A percentile compares a stretch with the other conserved stretches of the same genome.
Conservation (phyloP, 2,113 vertebrate genomes). For the Marmota flaviventris region DNA sequence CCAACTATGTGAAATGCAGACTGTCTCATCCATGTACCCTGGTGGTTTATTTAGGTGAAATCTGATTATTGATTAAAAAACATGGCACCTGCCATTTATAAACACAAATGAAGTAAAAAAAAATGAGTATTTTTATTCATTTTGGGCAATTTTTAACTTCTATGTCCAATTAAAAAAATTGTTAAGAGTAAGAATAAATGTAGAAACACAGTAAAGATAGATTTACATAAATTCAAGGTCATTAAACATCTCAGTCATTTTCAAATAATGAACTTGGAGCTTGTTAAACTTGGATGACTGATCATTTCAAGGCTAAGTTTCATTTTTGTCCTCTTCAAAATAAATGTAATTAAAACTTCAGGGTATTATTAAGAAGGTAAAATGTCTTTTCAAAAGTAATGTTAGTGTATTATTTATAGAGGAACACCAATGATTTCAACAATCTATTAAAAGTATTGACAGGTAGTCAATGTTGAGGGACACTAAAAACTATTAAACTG, state of each 20-base stretch:
- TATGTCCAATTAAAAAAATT: neutral
- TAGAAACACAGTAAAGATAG: neutral
- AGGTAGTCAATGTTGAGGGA: neutral
- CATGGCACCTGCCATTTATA: neutral
- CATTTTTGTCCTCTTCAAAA: neutral
- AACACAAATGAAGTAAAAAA: neutral
- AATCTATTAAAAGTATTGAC: neutral
- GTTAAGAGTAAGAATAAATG: neutral
- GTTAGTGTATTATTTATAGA: neutral
- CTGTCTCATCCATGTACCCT: neutral
- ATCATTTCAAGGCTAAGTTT: neutral
- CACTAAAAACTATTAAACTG: neutral
- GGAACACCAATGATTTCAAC: neutral
- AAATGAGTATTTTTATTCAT: neutral
- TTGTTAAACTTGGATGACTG: neutral
- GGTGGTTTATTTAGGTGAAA: neutral
- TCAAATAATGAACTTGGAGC: neutral
- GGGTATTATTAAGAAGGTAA: neutral
- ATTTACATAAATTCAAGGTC: neutral
- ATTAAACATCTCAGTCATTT: neutral
- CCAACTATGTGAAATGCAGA: slow-evolving; percentile 7
- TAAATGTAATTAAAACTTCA: neutral
- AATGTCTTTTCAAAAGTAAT: neutral
- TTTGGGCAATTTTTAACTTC: slow-evolving; percentile 1
- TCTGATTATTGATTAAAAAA: slow-evolving; percentile 4